Percentiles rank a stretch among this genome's conserved stretches.
phyloP scores from a whole-genome alignment of 1,140 invertebrate species.

The Caenorhabditis elegans region WBcel235 BX284604.4:4844501-4845000 shows the following conservation, averaged over 20 bases:
- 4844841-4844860: not conserved
- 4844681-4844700: not conserved
- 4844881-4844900: conserved; percentile 6
- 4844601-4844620: not conserved
- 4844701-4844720: not conserved
- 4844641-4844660: not conserved
- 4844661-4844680: not conserved
- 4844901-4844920: no score
- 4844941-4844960: not conserved
- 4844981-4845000: not conserved
- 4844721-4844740: not conserved
- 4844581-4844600: conserved; percentile 1
- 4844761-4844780: not conserved
- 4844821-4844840: not conserved
- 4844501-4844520: no score
- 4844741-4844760: not conserved
- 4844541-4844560: not conserved
- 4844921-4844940: not conserved
- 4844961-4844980: conserved; percentile 2
- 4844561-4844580: not conserved
- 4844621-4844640: not conserved
- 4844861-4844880: not conserved
- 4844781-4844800: not conserved
- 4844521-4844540: no score
- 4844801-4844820: not conserved